These are phyloP conservation scores for Digitonthophagus gazella DNA, from an alignment of 2,888 invertebrate genomes.

Conservation along the genomic window DNA sequence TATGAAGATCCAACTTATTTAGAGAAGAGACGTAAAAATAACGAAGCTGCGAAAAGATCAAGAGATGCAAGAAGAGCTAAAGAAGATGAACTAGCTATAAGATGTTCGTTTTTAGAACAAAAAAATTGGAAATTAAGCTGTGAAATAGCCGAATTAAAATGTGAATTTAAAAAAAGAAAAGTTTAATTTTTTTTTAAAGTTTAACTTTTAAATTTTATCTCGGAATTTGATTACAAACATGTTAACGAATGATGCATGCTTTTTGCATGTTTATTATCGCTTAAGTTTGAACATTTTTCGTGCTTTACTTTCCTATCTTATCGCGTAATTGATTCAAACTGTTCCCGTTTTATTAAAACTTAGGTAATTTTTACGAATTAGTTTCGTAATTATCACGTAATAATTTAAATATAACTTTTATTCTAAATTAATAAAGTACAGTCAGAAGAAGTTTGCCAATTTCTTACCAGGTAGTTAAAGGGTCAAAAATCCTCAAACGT, in stretches of 20 bases:
- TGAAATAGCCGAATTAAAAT: conserved; percentile 53
- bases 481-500: background rate
- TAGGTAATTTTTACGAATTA: too few species aligned
- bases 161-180: background rate
- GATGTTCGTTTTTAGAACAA: conserved; percentile 83
- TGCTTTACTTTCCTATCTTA: background rate
- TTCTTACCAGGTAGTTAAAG: background rate
- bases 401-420: too few species aligned
- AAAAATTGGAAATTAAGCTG: conserved; percentile 79
- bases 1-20: conserved; percentile 75
- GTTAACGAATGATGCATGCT: background rate
- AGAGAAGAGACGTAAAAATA: conserved; percentile 86
- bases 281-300: background rate
- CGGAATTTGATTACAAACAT: too few species aligned
- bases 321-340: background rate
- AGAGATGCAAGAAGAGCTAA: conserved; percentile 85
- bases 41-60: conserved; percentile 92
- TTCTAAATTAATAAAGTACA: too few species aligned
- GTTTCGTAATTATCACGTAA: too few species aligned
- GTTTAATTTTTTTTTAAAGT: background rate
- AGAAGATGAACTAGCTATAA: conserved; percentile 88
- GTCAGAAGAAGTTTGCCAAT: too few species aligned
- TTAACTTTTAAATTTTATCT: too few species aligned
- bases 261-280: background rate
- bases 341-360: too few species aligned